These are phyloP conservation scores for Anthonomus grandis DNA, from an alignment of 1,140 invertebrate species.

Conservation along the genomic window DNA sequence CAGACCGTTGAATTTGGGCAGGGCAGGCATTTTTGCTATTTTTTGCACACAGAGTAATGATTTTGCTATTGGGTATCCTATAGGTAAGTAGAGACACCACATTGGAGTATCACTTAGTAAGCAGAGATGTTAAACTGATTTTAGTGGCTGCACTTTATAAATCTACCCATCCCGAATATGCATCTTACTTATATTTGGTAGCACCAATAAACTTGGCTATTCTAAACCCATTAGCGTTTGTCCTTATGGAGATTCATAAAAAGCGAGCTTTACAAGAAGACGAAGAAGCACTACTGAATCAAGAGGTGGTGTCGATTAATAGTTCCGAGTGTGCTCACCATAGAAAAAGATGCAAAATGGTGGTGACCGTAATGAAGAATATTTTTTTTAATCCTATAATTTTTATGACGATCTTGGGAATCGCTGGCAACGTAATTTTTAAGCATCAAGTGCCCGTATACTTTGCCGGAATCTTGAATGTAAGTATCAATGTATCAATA, in stretches of 20 bases:
- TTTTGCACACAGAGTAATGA: conserved; percentile 98
- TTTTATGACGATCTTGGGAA: conserved; percentile 89
- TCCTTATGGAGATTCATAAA: conserved; percentile 86
- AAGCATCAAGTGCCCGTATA: conserved; percentile 71
- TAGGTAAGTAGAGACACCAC: conserved; percentile 62
- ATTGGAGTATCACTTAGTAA: not conserved
- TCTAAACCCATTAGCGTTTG: conserved; percentile 89
- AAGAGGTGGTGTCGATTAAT: conserved; percentile 12
- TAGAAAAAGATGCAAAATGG: conserved; percentile 42
- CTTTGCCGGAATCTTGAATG: conserved; percentile 71
- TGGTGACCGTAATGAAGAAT: conserved; percentile 58
- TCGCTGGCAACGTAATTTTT: conserved; percentile 82
- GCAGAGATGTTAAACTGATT: conserved; percentile 41
- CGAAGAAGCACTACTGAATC: conserved; percentile 14
- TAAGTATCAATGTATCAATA: conserved; percentile 44
- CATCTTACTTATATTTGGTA: conserved; percentile 88
- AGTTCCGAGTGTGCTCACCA: not conserved
- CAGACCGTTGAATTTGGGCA: conserved; percentile 74
- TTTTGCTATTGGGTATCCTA: conserved; percentile 95
- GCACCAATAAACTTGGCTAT: conserved; percentile 91
- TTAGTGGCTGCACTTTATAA: conserved; percentile 72
- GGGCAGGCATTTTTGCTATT: conserved; percentile 88
- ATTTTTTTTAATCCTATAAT: conserved; percentile 87
- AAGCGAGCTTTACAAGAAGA: conserved; percentile 28
- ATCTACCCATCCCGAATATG: conserved; percentile 82